Evolutionary conservation across 2,797 vertebrate genomes (phyloP).

Genomic region (Crocidura indochinensis): DNA sequence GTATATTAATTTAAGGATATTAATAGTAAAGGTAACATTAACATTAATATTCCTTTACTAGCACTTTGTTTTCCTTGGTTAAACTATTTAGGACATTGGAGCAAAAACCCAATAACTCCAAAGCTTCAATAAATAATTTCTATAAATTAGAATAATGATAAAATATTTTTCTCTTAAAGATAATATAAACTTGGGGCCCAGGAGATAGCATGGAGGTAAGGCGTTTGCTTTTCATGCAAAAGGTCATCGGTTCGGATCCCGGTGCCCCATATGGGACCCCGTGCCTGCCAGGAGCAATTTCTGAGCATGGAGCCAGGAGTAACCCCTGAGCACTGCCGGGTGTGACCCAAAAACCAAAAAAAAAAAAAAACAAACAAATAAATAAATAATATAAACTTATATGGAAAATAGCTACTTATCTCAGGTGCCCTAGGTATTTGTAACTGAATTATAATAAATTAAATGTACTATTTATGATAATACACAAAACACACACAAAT

Average conservation of each 20-base stretch:
- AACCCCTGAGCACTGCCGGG: too few relatives aligned
- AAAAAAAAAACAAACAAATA: too few relatives aligned
- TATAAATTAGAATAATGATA: not conserved
- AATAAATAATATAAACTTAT: not conserved
- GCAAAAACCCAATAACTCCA: not conserved
- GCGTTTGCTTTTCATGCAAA: too few relatives aligned
- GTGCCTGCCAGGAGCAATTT: too few relatives aligned
- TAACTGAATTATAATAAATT: not conserved
- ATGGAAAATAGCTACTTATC: not conserved
- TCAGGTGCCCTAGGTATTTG: not conserved
- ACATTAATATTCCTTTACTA: not conserved
- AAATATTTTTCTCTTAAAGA: constrained; percentile 3
- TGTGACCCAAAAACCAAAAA: too few relatives aligned
- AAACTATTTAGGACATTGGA: not conserved
- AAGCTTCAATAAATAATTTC: not conserved
- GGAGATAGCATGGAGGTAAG: too few relatives aligned
- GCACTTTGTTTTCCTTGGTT: not conserved
- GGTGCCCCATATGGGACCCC: too few relatives aligned
- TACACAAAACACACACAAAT: not conserved
- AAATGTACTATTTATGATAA: not conserved
- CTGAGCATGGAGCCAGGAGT: too few relatives aligned
- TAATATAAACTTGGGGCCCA: not conserved
- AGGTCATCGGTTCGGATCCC: too few relatives aligned
- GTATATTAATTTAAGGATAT: too few relatives aligned
- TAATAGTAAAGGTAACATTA: too few relatives aligned